phyloP scores from a whole-genome alignment of 2,113 vertebrate species.

The Heloderma charlesbogerti region DNA sequence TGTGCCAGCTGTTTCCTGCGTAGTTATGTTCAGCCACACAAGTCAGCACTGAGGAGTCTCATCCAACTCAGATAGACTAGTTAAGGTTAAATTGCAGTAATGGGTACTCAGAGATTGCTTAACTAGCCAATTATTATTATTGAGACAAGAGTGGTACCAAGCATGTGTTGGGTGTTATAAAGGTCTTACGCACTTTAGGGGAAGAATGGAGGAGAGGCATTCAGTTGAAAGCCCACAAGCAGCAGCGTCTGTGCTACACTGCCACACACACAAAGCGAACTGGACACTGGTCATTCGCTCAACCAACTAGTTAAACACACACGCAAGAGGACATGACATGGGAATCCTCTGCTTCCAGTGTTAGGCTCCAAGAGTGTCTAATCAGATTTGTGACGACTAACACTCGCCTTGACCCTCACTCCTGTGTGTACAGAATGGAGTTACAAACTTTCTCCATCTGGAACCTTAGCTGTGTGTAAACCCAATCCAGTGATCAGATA shows the following conservation, averaged over 20 bases:
- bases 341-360: no score
- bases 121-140: background rate
- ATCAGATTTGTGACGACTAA: no score
- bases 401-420: no score
- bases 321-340: background rate
- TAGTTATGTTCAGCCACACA: background rate
- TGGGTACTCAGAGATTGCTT: background rate
- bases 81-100: background rate
- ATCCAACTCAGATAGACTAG: background rate
- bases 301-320: background rate
- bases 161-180: accelerated
- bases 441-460: no score
- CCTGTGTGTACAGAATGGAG: no score
- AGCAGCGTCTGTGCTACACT: accelerated
- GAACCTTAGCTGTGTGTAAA: no score
- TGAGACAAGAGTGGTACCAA: background rate
- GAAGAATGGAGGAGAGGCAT: background rate
- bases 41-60: background rate
- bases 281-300: background rate
- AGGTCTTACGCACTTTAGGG: background rate
- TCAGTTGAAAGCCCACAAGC: background rate
- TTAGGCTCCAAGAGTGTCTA: no score
- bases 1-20: background rate
- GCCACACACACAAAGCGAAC: conserved; percentile 11
- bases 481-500: no score